These are phyloP conservation scores for Squalus acanthias DNA, from an alignment of 2,797 vertebrate species.

Conservation along the genomic window DNA sequence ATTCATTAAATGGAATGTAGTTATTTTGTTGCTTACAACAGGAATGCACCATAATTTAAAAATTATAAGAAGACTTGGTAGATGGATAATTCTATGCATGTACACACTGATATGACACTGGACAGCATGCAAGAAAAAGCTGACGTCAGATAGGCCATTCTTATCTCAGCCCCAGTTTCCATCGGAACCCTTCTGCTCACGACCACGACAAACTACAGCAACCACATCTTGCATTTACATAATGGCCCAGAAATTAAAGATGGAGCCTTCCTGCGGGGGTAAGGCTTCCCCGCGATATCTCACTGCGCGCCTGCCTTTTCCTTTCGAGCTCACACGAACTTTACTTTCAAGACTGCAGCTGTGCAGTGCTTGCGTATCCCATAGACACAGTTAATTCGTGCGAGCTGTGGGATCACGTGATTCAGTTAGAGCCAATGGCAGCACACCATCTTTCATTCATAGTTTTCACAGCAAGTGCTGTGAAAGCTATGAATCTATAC, in stretches of 20 bases:
- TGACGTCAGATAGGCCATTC: neutral
- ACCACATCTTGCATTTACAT: neutral
- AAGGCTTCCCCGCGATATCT: no score
- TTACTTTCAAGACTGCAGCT: no score
- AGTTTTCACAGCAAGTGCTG: no score
- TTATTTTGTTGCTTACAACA: neutral
- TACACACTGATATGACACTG: neutral
- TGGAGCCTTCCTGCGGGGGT: no score
- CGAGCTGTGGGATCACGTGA: no score
- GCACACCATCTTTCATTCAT: no score
- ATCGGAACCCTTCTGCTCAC: neutral
- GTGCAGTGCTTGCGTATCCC: no score
- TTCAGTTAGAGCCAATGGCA: no score
- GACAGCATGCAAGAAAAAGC: neutral
- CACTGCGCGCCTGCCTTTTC: no score
- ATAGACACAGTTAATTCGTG: no score
- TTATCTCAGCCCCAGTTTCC: neutral
- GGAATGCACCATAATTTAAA: neutral
- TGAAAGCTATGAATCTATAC: no score
- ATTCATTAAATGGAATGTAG: neutral
- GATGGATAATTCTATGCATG: neutral
- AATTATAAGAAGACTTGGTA: neutral
- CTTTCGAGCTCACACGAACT: no score
- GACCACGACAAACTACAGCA: neutral
- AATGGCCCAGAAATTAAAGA: neutral